A percentile compares a stretch with the other conserved stretches of the same genome.
phyloP scores from a whole-genome alignment of 1,140 invertebrate genomes.

The Heliconius eleuchia region DNA sequence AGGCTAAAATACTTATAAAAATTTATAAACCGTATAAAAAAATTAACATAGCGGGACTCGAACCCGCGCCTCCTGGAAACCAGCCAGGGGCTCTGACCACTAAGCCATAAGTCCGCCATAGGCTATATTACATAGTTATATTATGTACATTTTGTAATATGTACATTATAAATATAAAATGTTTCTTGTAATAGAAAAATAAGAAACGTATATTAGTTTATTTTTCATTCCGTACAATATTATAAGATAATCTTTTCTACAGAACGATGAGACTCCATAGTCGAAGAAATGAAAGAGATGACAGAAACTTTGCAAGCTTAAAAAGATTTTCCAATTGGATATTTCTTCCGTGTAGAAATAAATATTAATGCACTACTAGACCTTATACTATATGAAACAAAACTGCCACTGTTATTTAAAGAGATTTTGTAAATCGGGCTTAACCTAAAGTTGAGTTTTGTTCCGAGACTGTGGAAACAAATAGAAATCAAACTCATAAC shows the following conservation, averaged over 20 bases:
- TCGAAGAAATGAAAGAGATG: constrained; percentile 2
- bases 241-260: background rate
- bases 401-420: too few species aligned
- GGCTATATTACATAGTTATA: too few species aligned
- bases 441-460: too few species aligned
- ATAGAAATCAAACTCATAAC: too few species aligned
- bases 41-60: too few species aligned
- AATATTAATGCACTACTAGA: background rate
- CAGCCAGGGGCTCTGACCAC: too few species aligned
- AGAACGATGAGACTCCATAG: background rate
- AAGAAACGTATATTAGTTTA: background rate
- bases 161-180: background rate
- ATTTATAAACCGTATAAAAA: too few species aligned
- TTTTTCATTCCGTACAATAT: background rate
- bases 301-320: background rate
- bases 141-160: background rate
- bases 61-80: too few species aligned
- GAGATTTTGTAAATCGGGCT: too few species aligned
- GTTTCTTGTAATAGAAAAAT: background rate
- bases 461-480: too few species aligned
- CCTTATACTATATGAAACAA: background rate
- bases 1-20: too few species aligned
- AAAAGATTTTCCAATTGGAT: constrained; percentile 2
- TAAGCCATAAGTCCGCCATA: too few species aligned
- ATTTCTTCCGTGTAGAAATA: background rate